phyloP scores from a whole-genome alignment of 2,113 vertebrate genomes.

The Ellobius talpinus region DNA sequence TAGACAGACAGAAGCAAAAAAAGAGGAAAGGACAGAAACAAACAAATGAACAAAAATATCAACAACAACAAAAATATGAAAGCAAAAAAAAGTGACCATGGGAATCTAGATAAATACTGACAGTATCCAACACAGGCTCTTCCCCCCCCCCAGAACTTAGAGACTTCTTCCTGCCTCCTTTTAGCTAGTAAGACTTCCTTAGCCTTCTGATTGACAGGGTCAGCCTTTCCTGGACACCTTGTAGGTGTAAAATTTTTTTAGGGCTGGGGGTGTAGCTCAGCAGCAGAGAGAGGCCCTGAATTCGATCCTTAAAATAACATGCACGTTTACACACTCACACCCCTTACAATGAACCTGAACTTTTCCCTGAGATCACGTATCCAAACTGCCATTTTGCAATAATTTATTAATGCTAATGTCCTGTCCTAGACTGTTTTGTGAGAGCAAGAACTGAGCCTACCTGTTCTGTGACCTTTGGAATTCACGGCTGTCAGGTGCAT shows the following conservation, averaged over 20 bases:
- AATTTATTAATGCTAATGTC: conserved; percentile 19
- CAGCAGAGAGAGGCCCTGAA: background rate
- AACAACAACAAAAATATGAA: background rate
- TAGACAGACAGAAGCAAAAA: background rate
- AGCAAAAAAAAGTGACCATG: background rate
- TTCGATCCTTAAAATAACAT: background rate
- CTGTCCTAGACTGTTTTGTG: background rate
- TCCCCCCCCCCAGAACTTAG: background rate
- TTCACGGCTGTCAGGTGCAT: background rate
- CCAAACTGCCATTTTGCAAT: background rate
- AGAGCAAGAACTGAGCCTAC: background rate
- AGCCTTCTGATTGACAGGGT: background rate
- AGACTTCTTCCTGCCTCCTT: background rate
- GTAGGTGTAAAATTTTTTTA: background rate
- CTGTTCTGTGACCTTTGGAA: conserved; percentile 25
- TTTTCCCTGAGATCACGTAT: background rate
- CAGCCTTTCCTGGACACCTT: background rate
- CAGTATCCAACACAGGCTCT: background rate
- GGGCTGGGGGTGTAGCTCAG: background rate
- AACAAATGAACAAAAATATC: background rate
- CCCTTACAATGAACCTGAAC: background rate
- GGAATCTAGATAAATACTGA: background rate
- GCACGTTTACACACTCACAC: background rate
- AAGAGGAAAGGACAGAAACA: background rate
- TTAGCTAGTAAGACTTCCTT: conserved; percentile 3